These are phyloP conservation scores for Emydoidea blandingii DNA, from an alignment of 2,797 vertebrate genomes.

Conservation along the genomic window DNA sequence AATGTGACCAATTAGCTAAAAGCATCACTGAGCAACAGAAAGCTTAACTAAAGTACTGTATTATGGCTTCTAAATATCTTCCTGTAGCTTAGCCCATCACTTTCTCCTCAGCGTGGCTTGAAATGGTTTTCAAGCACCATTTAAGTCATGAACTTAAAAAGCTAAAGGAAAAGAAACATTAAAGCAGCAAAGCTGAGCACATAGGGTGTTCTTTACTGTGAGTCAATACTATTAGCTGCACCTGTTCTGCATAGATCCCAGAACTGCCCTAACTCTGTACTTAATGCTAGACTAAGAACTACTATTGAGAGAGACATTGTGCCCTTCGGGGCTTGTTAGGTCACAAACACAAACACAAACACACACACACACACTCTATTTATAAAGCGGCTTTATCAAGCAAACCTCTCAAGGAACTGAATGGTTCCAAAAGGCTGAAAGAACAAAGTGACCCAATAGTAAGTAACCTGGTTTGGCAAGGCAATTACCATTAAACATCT, in stretches of 20 bases:
- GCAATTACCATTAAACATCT: background rate
- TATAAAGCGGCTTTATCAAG: conserved; percentile 17
- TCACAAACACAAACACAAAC: background rate
- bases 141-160: background rate
- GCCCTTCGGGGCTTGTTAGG: background rate
- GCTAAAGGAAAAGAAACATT: background rate
- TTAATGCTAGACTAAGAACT: background rate
- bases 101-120: background rate
- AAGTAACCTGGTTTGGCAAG: background rate
- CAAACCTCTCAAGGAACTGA: conserved; percentile 15
- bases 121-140: background rate
- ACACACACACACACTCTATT: background rate
- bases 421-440: background rate
- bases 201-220: background rate
- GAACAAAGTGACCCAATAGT: conserved; percentile 14
- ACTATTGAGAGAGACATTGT: background rate
- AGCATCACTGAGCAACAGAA: background rate
- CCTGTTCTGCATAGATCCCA: background rate
- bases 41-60: background rate
- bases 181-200: background rate
- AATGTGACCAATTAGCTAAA: background rate
- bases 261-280: background rate
- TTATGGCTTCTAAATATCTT: background rate
- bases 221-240: background rate
- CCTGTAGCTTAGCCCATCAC: background rate